Percentiles rank a stretch among this genome's conserved stretches.
Evolutionary conservation across 1,140 invertebrate genomes (phyloP).

Genomic region (Homalodisca vitripennis): DNA sequence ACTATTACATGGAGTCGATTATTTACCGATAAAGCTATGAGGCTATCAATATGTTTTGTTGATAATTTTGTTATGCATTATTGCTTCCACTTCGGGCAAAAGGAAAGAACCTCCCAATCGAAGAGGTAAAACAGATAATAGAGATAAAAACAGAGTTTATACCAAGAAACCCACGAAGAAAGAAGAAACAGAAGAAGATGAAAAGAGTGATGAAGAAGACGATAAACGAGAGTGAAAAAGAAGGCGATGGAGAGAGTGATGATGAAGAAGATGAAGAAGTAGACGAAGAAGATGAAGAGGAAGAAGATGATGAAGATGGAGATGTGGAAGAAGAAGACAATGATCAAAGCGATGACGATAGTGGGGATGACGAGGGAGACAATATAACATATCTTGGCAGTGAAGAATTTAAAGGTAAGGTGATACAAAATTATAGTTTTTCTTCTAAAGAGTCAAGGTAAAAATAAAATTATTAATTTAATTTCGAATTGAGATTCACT

Average conservation of each 20-base stretch:
- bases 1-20: no score
- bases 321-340: not conserved
- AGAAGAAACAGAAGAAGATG: not conserved
- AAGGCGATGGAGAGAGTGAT: not conserved
- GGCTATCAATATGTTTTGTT: no score
- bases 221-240: not conserved
- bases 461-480: no score
- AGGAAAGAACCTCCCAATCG: not conserved
- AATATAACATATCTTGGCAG: not conserved
- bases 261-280: not conserved
- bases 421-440: no score
- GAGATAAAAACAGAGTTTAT: not conserved
- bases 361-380: no score
- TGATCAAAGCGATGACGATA: no score
- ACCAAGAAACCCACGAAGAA: not conserved
- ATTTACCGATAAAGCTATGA: no score
- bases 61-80: no score
- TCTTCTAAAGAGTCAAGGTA: no score
- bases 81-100: no score
- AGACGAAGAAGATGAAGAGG: not conserved
- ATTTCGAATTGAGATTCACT: no score
- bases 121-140: not conserved
- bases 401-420: constrained; percentile 12
- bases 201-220: not conserved
- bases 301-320: not conserved